Evolutionary conservation across 2,113 vertebrate species (phyloP).

Genomic region (Serinus canaria): DNA sequence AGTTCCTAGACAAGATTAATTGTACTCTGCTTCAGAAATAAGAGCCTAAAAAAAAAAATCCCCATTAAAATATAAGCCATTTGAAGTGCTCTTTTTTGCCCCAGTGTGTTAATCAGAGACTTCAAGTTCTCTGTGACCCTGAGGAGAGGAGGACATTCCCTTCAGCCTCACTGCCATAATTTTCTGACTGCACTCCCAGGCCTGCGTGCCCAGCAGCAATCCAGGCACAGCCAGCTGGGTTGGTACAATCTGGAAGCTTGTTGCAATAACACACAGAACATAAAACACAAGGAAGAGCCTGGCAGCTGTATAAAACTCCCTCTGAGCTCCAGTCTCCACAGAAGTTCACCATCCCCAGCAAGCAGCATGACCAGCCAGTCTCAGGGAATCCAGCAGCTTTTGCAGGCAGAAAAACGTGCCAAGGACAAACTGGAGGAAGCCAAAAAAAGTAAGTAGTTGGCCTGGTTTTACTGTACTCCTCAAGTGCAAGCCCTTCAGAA

Average conservation of each 20-base stretch:
- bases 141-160: background rate
- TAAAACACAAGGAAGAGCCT: background rate
- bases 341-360: background rate
- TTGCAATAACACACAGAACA: constrained; percentile 41
- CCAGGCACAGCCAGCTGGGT: background rate
- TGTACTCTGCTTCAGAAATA: background rate
- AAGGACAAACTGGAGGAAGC: constrained; percentile 82
- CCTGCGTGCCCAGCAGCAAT: background rate
- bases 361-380: constrained; percentile 76
- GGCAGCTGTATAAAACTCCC: background rate
- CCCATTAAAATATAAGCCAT: background rate
- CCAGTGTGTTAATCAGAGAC: background rate
- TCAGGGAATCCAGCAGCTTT: constrained; percentile 79
- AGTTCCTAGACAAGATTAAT: background rate
- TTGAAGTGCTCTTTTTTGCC: background rate
- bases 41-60: background rate
- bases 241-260: background rate
- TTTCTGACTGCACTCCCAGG: background rate
- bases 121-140: background rate
- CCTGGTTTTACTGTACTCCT: background rate
- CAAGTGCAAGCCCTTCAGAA: background rate
- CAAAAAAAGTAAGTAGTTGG: constrained; percentile 76
- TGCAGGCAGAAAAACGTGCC: constrained; percentile 80
- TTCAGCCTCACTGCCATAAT: background rate
- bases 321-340: background rate